Base-by-base conservation (phyloP, 2,888 invertebrate genomes). In the Archips crataeganus region DNA sequence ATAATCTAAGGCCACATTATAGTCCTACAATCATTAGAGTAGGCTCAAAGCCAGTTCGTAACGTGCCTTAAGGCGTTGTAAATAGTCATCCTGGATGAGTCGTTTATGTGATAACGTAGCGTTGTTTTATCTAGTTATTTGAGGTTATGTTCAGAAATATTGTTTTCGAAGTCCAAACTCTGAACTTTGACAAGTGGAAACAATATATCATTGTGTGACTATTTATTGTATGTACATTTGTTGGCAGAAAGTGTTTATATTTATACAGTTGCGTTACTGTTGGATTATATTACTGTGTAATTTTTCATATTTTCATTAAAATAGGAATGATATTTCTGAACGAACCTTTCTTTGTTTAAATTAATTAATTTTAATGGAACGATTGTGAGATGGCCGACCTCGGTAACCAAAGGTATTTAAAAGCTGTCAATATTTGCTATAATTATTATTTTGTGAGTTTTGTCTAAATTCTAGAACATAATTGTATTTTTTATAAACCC, bases 1-100 rank as follows among this genome's bases (percentile, higher is more conserved):
- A n/a, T n/a, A n/a, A n/a, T 15, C 8, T 54, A n/a, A n/a, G n/a
- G n/a, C n/a, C n/a, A n/a, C n/a, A n/a, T n/a, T n/a, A n/a, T n/a
- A 54, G 54, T 54, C 23, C 54, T 23, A 45, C 59, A 85, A 85
- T 87, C 77, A 80, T 81, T 76, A 79, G 77, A 79, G 79, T 81
- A 81, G 89, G 93, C 92, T 92, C 83, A 75, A 90, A 92, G 92
- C 91, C 91, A 78, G 81, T 80, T 87, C 88, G 83, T 86, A 87
- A 85, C 88, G 90, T 93, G 93, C 93, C 93, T 93, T 93, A 91
- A 80, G 87, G 64, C 75, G 76, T 80, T 92, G 90, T 92, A 92
- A 86, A 90, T 91, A 91, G 85, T 90, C 90, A 91, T 93, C 91
- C 83, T 87, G 87, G 91, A 92, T 92, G 91, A 91, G 83, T 84